phyloP scores from a whole-genome alignment of 2,888 invertebrate genomes.

The Rhingia rostrata region DNA sequence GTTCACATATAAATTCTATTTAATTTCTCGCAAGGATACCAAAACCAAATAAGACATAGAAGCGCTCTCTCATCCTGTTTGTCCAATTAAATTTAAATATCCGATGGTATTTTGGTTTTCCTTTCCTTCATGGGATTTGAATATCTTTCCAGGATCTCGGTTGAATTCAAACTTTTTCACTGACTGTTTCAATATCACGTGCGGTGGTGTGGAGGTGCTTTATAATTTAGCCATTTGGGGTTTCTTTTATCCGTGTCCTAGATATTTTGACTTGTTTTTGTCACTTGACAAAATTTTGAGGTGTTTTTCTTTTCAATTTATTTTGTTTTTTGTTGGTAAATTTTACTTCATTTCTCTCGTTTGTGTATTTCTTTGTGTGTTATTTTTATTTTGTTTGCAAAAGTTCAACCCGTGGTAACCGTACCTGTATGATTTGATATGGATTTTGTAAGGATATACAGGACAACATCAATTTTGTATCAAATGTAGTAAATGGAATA shows the following conservation, averaged over 20 bases:
- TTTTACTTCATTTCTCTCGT: neutral
- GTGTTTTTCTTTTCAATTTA: slow-evolving; percentile 2
- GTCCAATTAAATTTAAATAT: slow-evolving; percentile 42
- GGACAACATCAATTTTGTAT: slow-evolving; percentile 37
- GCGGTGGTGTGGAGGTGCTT: neutral
- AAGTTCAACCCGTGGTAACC: slow-evolving; percentile 4
- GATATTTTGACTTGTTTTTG: slow-evolving; percentile 1
- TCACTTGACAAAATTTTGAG: slow-evolving; percentile 13
- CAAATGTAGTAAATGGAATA: slow-evolving; percentile 22
- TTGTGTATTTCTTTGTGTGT: neutral
- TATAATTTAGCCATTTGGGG: slow-evolving; percentile 16
- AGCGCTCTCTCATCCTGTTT: slow-evolving; percentile 7
- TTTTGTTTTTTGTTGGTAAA: neutral
- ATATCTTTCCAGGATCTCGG: neutral
- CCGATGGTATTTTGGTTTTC: neutral
- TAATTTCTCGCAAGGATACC: slow-evolving; percentile 21
- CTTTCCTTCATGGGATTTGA: neutral
- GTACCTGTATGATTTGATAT: neutral
- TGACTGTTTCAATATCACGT: slow-evolving; percentile 43
- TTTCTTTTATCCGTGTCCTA: slow-evolving; percentile 4
- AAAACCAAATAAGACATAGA: slow-evolving; percentile 7
- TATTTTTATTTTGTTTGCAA: neutral
- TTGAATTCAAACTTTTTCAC: slow-evolving; percentile 5
- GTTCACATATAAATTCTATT: slow-evolving; percentile 20
- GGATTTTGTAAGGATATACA: slow-evolving; percentile 4